phyloP scores from a whole-genome alignment of 1,140 invertebrate genomes.

The Papilio aristodemus region DNA sequence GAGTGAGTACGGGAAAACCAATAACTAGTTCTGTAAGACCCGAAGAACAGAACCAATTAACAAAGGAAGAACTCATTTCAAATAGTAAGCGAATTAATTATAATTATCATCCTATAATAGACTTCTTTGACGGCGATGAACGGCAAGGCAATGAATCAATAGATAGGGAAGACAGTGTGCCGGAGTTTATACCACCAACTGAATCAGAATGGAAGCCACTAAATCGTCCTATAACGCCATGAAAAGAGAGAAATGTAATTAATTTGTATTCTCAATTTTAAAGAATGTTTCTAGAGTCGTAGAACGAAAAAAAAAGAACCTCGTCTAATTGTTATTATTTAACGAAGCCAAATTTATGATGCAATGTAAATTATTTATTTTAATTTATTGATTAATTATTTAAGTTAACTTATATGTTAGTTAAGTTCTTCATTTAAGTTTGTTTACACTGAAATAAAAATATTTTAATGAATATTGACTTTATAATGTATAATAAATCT shows the following conservation, averaged over 20 bases:
- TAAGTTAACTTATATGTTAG: constrained; percentile 37
- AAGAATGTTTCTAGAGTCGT: background rate
- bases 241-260: background rate
- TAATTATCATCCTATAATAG: constrained; percentile 92
- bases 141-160: constrained; percentile 61
- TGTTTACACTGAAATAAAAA: constrained; percentile 3
- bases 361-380: constrained; percentile 61
- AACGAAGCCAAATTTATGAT: constrained; percentile 65
- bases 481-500: background rate
- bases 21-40: constrained; percentile 42
- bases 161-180: constrained; percentile 67
- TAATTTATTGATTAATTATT: constrained; percentile 51
- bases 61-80: constrained; percentile 43
- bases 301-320: background rate
- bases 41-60: constrained; percentile 44
- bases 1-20: constrained; percentile 52
- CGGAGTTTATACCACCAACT: constrained; percentile 48
- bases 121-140: constrained; percentile 85
- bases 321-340: background rate
- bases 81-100: constrained; percentile 85
- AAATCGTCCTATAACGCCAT: constrained; percentile 51
- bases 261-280: background rate
- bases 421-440: constrained; percentile 29
- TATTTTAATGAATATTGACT: background rate
- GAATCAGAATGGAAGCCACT: constrained; percentile 78